These are phyloP conservation scores for Scatophagus argus DNA, from an alignment of 2,113 vertebrate species.

Conservation along the genomic window DNA sequence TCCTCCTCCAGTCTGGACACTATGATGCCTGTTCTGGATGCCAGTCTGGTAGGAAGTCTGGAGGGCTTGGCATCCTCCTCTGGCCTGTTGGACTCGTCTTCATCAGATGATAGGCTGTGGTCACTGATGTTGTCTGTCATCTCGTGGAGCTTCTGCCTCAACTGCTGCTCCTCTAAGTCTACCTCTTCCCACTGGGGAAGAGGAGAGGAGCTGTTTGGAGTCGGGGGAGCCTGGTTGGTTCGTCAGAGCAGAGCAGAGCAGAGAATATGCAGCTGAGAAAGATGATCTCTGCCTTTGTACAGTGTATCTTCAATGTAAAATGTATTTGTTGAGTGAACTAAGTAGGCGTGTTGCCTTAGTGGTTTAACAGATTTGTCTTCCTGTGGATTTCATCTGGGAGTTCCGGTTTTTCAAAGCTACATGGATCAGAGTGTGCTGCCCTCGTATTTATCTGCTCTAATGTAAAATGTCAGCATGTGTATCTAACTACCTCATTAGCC, in stretches of 20 bases:
- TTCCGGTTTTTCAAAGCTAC: not conserved
- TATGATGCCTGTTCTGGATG: slow-evolving; percentile 49
- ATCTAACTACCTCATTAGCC: no score
- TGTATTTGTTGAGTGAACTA: not conserved
- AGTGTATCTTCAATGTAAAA: not conserved
- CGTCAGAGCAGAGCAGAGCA: slow-evolving; percentile 20
- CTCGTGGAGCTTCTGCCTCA: slow-evolving; percentile 88
- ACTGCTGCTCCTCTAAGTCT: slow-evolving; percentile 84
- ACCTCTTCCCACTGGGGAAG: slow-evolving; percentile 64
- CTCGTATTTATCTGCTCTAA: no score
- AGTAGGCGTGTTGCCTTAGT: not conserved
- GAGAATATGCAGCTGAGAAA: slow-evolving; percentile 1
- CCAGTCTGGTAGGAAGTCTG: slow-evolving; percentile 57
- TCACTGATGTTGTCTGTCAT: slow-evolving; percentile 89
- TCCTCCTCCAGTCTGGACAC: slow-evolving; percentile 37
- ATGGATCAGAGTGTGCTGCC: not conserved
- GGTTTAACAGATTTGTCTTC: not conserved
- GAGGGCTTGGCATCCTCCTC: slow-evolving; percentile 28
- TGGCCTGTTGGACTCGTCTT: slow-evolving; percentile 77
- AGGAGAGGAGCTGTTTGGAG: slow-evolving; percentile 72
- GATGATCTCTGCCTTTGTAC: not conserved
- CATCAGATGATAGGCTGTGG: slow-evolving; percentile 86
- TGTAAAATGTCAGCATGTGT: no score
- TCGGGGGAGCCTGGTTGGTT: slow-evolving; percentile 28
- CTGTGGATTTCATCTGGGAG: not conserved